Conservation (phyloP, 2,888 invertebrate species). For the Itoplectis maculator region DNA sequence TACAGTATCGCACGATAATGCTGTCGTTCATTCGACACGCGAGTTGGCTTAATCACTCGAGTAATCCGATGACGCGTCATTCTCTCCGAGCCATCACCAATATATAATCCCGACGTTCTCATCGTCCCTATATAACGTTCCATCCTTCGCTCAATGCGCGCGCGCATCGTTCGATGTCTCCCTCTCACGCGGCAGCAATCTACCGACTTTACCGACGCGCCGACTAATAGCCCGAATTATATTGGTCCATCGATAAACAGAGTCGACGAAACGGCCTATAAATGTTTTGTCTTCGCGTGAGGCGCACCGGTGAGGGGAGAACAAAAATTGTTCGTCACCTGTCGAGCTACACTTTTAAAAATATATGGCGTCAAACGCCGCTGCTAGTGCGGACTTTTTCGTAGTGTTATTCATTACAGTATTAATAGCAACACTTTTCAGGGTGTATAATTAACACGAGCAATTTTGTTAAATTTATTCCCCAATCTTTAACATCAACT, state of each 20-base stretch:
- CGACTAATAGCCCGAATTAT: constrained; percentile 42
- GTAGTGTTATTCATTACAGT: too few species aligned
- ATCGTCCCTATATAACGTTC: neutral
- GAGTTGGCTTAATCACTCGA: constrained; percentile 60
- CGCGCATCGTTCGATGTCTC: constrained; percentile 1
- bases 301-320: neutral
- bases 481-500: too few species aligned
- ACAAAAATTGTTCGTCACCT: constrained; percentile 16
- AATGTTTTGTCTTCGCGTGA: constrained; percentile 17
- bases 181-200: neutral
- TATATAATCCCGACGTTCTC: constrained; percentile 47
- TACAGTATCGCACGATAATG: constrained; percentile 22
- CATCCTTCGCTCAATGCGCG: neutral
- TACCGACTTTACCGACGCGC: constrained; percentile 1
- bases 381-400: too few species aligned
- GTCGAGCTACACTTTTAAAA: too few species aligned
- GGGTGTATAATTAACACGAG: too few species aligned
- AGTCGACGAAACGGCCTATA: constrained; percentile 12
- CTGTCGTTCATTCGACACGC: constrained; percentile 55
- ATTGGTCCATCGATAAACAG: constrained; percentile 21
- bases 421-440: too few species aligned
- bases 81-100: constrained; percentile 48
- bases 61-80: constrained; percentile 66
- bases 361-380: neutral
- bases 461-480: too few species aligned